Base-by-base conservation (phyloP, 2,113 vertebrate genomes). In the Cacatua alba region DNA sequence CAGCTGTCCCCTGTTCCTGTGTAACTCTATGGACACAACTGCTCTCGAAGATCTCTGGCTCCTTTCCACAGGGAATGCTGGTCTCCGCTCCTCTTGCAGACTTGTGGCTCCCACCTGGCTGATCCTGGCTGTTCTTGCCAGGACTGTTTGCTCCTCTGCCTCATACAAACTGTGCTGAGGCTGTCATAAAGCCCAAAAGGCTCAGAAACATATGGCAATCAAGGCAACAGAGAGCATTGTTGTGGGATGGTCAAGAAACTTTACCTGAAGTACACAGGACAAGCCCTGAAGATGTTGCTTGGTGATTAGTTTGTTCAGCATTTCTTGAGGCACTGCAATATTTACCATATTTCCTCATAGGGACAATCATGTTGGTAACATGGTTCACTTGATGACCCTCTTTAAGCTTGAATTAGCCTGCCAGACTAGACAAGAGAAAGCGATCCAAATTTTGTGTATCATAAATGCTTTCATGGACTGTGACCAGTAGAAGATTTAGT, bases 311-410 rank as follows among this genome's bases (percentile, higher is more conserved):
- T 88, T 91, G 90, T 24, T 85, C 39, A 52, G 76, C n/a, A n/a
- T 78, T 95, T 92, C 77, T 84, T n/a, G 39, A 95, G 76, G 65
- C 28, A 81, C 53, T 90, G 82, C 90, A 88, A 86, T 51, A 86
- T 88, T 79, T 35, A 82, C 55, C 55, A 48, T 37, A 91, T 84
- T 84, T 79, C 65, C 65, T 77, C 29, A 17, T 11, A 63, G 77
- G 84, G 49, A 72, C 44, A 69, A 64, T 85, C 44, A 59, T 51
- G 48, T 37, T 59, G 49, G 79, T 86, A 67, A 88, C 60, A 72
- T 0, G 64, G 64, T 55, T 88, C 52, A 59, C 29, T 69, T 23
- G 55, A 65, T 82, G 72, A 92, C 57, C 14, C 52, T 72, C 52
- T 62, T 37, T 67, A 83, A 81, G 64, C 71, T 86, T 91, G 88